These are phyloP conservation scores for Trididemnum miniatum DNA, from an alignment of 23 tunicate species.

Conservation along the genomic window DNA sequence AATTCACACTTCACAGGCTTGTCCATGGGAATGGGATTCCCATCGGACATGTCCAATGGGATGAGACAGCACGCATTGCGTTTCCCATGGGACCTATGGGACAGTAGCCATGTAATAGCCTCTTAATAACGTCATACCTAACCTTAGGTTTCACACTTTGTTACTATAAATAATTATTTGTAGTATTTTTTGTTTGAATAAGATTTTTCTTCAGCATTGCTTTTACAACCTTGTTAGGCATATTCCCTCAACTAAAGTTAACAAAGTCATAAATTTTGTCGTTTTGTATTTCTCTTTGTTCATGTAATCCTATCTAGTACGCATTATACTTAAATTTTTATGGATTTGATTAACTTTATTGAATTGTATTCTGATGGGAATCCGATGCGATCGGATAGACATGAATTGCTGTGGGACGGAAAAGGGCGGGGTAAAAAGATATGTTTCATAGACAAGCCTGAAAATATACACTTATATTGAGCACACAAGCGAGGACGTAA, in stretches of 20 bases:
- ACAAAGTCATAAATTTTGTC: background rate
- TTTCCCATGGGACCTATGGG: background rate
- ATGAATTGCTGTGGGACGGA: background rate
- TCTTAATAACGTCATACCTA: background rate
- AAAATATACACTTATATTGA: background rate
- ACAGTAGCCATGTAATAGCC: background rate
- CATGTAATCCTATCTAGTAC: background rate
- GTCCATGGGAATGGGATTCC: background rate
- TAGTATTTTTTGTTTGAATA: no score
- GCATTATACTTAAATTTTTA: background rate
- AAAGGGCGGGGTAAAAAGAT: background rate
- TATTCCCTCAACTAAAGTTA: background rate
- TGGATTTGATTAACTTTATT: background rate
- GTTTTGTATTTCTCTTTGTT: background rate
- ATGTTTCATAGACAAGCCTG: background rate
- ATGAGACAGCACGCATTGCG: no score
- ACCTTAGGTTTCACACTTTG: background rate
- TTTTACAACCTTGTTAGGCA: background rate
- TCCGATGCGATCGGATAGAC: background rate
- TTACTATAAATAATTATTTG: background rate
- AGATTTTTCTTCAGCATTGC: background rate
- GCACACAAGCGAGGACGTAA: background rate
- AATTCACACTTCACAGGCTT: background rate
- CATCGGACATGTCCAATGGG: no score
- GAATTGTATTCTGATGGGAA: background rate